Conservation (phyloP, 2,888 invertebrate species). For the Bombylius major region DNA sequence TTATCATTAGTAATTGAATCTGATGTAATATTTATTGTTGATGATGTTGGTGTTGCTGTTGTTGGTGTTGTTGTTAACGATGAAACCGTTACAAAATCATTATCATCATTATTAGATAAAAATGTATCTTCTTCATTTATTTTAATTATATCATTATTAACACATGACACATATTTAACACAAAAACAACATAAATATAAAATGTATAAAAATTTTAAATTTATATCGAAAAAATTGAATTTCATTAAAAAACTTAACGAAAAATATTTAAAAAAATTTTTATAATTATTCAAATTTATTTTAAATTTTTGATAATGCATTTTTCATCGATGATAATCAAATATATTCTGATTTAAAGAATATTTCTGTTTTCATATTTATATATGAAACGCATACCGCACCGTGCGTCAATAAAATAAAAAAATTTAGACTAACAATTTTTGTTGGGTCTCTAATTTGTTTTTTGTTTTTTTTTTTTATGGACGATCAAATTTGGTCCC, state of each 20-base stretch:
- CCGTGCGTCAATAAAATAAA: background rate
- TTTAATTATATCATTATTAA: too few species aligned
- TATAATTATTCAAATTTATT: background rate
- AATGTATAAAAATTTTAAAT: too few species aligned
- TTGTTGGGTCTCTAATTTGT: background rate
- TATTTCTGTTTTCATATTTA: conserved; percentile 1
- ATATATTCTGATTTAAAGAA: conserved; percentile 4
- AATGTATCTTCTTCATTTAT: background rate
- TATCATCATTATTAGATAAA: background rate
- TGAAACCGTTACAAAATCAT: too few species aligned
- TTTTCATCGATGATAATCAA: background rate
- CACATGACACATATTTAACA: too few species aligned
- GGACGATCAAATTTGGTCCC: too few species aligned
- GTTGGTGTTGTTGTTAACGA: background rate
- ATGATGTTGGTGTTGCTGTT: background rate
- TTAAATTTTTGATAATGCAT: background rate
- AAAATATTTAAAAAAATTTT: too few species aligned
- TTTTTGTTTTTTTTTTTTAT: too few species aligned
- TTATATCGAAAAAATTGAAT: too few species aligned
- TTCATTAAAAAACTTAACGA: too few species aligned
- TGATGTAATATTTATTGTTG: too few species aligned
- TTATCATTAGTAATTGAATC: too few species aligned
- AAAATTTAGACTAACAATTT: background rate
- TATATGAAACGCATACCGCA: background rate
- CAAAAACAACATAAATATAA: too few species aligned